Percentiles rank a stretch among this genome's conserved stretches.
Conservation (phyloP, 2,113 vertebrate genomes). For the Urocitellus parryii region DNA sequence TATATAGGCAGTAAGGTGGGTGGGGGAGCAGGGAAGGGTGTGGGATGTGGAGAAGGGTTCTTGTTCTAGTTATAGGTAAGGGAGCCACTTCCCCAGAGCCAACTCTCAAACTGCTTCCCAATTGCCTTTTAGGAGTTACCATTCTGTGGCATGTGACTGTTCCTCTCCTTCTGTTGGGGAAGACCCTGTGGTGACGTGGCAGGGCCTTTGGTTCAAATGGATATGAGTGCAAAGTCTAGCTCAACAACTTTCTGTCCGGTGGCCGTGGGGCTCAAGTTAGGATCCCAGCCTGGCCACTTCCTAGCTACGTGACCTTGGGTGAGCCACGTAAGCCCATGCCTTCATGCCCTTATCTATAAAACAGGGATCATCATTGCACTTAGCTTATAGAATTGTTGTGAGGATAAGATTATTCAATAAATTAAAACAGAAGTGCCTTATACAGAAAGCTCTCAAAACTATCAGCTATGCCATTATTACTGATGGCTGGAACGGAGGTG, state of each 20-base stretch:
- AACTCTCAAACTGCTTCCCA: background rate
- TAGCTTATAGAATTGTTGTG: background rate
- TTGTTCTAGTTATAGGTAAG: background rate
- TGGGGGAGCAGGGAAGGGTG: background rate
- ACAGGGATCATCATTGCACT: background rate
- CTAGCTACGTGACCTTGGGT: background rate
- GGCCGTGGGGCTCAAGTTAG: background rate
- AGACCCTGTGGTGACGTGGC: background rate
- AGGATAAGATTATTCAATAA: constrained; percentile 7
- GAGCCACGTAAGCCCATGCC: background rate
- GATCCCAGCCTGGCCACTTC: background rate
- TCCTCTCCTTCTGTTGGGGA: background rate
- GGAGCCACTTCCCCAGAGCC: background rate
- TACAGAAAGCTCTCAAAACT: background rate
- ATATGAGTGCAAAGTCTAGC: background rate
- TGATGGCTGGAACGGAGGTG: background rate
- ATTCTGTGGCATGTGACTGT: background rate
- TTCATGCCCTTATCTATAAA: background rate
- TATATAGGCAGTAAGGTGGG: rapidly evolving
- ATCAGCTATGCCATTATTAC: background rate
- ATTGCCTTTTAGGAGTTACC: background rate
- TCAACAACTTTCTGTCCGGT: background rate
- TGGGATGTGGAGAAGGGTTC: background rate
- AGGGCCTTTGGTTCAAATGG: background rate
- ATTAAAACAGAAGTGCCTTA: background rate